Evolutionary conservation across 1,140 invertebrate species (phyloP), one percentile per base, ranked within the genome.

Genomic region (Steinernema feltiae): DNA sequence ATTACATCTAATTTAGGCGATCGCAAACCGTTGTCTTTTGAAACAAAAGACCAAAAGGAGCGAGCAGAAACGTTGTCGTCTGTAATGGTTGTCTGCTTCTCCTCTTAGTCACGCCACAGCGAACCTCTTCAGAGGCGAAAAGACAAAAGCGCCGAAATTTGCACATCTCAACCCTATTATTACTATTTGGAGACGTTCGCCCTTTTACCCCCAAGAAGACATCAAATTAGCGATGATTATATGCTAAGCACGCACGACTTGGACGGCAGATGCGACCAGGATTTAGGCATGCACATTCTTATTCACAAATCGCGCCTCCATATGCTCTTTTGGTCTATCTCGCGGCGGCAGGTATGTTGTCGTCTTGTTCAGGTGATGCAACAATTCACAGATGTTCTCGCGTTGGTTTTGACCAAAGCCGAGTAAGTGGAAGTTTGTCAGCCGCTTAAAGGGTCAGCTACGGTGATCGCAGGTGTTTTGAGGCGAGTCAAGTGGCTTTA

Each of bases 111-210:
- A 63, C 53, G 53, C 53, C 7, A 63, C 53, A 27, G 15, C 53
- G 53, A 17, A 3, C 24, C 53, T 63, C 24, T 63, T n/a, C 7
- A 27, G 53, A 15, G 7, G 53, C 53, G 15, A 63, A 27, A 63
- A 63, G 53, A 63, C 15, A 27, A 63, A 63, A n/a, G 53, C 53
- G 53, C 53, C 53, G 53, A 63, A 63, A 63, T 63, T 63, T 27
- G 53, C 53, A 63, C 53, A 27, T 63, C 24, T 15, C 24, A 7
- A 63, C 53, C 53, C 53, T 27, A 63, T 63, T 12, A 63, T 63
- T 63, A 63, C 15, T 63, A 63, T 63, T 63, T 63, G 24, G 53
- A 63, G 24, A 63, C 53, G 24, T 27, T 63, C 53, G 53, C 53
- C 15, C 53, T 27, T 15, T 63, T 27, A 15, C 15, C 15, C 15